Evolutionary conservation across 2,888 invertebrate genomes (phyloP), one percentile per base, ranked within the genome.

Genomic region (Mystacides longicornis): DNA sequence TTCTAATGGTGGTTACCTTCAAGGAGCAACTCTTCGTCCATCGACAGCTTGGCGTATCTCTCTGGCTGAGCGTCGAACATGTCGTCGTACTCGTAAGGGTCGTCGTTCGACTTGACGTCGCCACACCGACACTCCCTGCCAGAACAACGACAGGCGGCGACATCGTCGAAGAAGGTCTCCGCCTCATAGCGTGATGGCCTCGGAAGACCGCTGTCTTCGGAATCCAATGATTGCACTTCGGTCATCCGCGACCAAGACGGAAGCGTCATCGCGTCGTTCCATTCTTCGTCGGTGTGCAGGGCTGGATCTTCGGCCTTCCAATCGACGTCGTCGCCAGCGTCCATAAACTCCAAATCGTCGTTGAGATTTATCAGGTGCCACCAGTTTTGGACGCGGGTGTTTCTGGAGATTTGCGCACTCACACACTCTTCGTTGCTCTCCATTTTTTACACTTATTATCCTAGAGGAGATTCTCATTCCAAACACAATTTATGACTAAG

Each of bases 101-200:
- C 74, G 60, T 72, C 72, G 45, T 70, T 67, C 18, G 56, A 19
- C 22, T 43, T 31, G 19, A 20, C 27, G 3, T 37, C 3, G 16
- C 14, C 3, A 37, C 54, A 58, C 52, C 64, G 63, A 22, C 58
- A 60, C 11, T 65, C 67, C 53, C 64, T 64, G 43, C 64, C 64
- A 51, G 61, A 62, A 60, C 60, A 61, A 56, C 53, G 37, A 49
- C 49, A 48, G 54, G 59, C 60, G 43, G 81, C 1, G 80, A 80
- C 64, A 79, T 79, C 1, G 78, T 77, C 64, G 77, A 78, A 19
- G 80, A 78, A 5, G 77, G 76, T 4, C 78, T 77, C 80, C 79
- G 81, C 66, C 80, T 80, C 46, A 80, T 79, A 61, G 82, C 81
- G 23, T 81, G 74, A n/a, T 81, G 82, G 64, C 82, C 82, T 81